Percentiles rank a stretch among this genome's conserved stretches.
phyloP scores from a whole-genome alignment of 2,113 vertebrate genomes.

The Equus przewalskii region DNA sequence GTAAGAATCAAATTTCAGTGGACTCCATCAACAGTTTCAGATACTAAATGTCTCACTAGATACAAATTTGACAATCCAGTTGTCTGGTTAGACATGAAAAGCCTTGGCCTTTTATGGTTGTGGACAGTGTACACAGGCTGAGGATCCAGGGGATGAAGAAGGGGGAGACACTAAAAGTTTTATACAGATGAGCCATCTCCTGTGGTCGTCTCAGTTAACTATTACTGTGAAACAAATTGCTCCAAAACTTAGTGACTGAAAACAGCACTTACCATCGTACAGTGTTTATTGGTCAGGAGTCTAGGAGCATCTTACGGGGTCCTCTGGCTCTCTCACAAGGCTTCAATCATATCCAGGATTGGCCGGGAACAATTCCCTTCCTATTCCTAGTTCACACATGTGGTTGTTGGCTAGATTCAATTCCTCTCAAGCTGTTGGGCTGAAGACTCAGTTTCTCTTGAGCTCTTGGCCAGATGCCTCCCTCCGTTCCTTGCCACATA shows the following conservation, averaged over 20 bases:
- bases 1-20: conserved; percentile 88
- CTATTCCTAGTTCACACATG: neutral
- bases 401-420: neutral
- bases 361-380: neutral
- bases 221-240: neutral
- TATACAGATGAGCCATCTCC: conserved; percentile 23
- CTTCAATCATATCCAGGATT: neutral
- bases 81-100: conserved; percentile 89
- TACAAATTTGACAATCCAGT: conserved; percentile 86
- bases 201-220: neutral
- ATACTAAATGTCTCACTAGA: conserved; percentile 87
- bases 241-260: neutral
- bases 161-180: conserved; percentile 85
- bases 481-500: neutral
- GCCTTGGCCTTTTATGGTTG: conserved; percentile 87
- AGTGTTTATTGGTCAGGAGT: neutral
- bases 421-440: neutral
- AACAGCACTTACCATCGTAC: neutral
- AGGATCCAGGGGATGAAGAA: conserved; percentile 88
- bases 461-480: neutral
- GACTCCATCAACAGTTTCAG: conserved; percentile 87
- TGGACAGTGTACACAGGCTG: conserved; percentile 86
- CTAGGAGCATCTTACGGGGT: neutral
- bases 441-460: neutral
- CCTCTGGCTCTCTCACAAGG: neutral